Percentiles rank a stretch among this genome's conserved stretches.
Conservation (phyloP, 1,140 invertebrate genomes). For the Ostrea edulis region DNA sequence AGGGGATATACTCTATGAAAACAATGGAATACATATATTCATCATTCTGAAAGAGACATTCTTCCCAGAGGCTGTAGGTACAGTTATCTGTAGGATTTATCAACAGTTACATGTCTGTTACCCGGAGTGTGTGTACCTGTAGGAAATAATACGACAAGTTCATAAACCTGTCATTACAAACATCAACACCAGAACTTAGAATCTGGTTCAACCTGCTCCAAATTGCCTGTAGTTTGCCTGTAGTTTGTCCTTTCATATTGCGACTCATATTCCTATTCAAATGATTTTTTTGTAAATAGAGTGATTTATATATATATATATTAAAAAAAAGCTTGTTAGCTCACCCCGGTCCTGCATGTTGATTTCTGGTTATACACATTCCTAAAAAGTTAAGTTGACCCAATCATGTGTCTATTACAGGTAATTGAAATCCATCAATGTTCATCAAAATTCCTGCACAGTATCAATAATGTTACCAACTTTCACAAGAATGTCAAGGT, state of each 20-base stretch:
- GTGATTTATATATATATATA: no score
- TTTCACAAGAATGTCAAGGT: neutral
- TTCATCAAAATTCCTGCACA: conserved; percentile 15
- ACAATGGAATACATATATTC: no score
- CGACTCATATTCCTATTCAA: no score
- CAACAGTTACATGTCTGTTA: neutral
- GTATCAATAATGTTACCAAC: neutral
- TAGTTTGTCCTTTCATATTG: neutral
- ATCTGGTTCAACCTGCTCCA: neutral
- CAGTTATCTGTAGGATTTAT: conserved; percentile 9
- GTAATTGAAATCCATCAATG: conserved; percentile 34
- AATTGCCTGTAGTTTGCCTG: neutral
- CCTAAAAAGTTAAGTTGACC: conserved; percentile 7
- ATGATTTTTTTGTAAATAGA: no score
- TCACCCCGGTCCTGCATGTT: conserved; percentile 8
- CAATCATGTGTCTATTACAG: conserved; percentile 19
- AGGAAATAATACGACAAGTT: neutral
- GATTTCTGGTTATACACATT: neutral
- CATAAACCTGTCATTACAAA: conserved; percentile 24
- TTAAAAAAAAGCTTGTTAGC: neutral
- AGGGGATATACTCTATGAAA: no score
- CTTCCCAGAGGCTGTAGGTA: no score
- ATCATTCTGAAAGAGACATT: no score
- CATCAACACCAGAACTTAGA: neutral
- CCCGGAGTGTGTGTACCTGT: neutral